Evolutionary conservation across 2,888 invertebrate genomes (phyloP), one percentile per base, ranked within the genome.

Genomic region (Tetragonisca angustula): DNA sequence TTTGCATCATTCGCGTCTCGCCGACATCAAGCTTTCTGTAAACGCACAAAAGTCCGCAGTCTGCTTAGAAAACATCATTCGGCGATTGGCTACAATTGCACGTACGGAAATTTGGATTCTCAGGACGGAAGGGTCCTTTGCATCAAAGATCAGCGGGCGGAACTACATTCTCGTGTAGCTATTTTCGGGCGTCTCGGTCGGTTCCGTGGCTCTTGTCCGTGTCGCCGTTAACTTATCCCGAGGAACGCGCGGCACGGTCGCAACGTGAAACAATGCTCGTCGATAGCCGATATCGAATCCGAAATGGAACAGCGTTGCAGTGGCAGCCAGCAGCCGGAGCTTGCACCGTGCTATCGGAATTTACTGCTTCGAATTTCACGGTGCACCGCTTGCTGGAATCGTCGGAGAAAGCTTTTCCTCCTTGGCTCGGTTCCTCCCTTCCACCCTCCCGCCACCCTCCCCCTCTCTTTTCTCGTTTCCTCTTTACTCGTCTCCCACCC

Each of bases 281-380:
- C 83, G 82, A 86, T 86, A 83, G 52, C 79, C 89, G 81, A 84
- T 89, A 79, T 84, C 76, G 87, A 79, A 77, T 73, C 76, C 75
- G 77, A 87, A 83, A 89, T 71, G 73, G 86, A 78, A 80, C 82
- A 84, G 62, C 67, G 70, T 56, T 65, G 59, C 62, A 43, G 67
- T 61, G 65, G 73, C 74, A 65, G 69, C n/a, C 69, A 68, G 54
- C 76, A 74, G 74, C 64, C 75, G 72, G 74, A 65, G 43, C 77
- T 72, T 65, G 73, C 76, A 49, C 54, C 67, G 76, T 77, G 76
- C 79, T 88, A 87, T 89, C 84, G 86, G 85, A 82, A 89, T 89
- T 90, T 89, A 89, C 90, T 80, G 81, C 85, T 79, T 84, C 78
- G 83, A 88, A 87, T 89, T 89, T 89, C 85, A 88, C 87, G 89